Conservation (phyloP, 2,113 vertebrate genomes). For the Lanius collurio region DNA sequence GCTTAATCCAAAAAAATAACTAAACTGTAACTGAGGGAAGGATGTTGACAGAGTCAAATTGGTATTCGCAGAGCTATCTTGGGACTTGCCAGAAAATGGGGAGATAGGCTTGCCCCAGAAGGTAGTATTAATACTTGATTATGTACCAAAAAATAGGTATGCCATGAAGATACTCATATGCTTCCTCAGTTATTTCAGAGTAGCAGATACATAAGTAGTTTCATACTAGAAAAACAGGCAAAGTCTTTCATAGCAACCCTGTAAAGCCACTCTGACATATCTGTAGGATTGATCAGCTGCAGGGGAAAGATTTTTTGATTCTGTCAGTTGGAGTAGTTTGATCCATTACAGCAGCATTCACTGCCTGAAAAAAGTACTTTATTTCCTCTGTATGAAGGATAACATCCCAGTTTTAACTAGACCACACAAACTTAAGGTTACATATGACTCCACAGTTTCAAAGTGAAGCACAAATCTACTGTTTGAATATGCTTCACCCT, state of each 20-base stretch:
- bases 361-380: not conserved
- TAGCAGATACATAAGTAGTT: not conserved
- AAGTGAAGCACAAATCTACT: not conserved
- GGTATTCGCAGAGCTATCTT: not conserved
- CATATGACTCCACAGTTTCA: not conserved
- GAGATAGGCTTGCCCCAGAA: not conserved
- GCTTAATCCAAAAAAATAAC: not conserved
- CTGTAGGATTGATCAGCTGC: not conserved
- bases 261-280: not conserved
- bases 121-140: not conserved
- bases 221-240: not conserved
- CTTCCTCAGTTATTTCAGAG: not conserved
- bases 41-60: not conserved
- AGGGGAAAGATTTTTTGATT: not conserved
- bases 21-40: not conserved
- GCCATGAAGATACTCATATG: not conserved
- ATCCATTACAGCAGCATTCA: not conserved
- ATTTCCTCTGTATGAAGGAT: not conserved
- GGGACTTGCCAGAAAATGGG: not conserved
- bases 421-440: not conserved
- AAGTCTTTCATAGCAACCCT: not conserved
- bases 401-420: not conserved
- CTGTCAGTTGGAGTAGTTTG: not conserved
- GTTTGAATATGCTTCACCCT: not conserved
- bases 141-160: not conserved